Evolutionary conservation across 2,113 vertebrate genomes (phyloP), one percentile per base, ranked within the genome.

Genomic region (Ancistrus triradiatus): DNA sequence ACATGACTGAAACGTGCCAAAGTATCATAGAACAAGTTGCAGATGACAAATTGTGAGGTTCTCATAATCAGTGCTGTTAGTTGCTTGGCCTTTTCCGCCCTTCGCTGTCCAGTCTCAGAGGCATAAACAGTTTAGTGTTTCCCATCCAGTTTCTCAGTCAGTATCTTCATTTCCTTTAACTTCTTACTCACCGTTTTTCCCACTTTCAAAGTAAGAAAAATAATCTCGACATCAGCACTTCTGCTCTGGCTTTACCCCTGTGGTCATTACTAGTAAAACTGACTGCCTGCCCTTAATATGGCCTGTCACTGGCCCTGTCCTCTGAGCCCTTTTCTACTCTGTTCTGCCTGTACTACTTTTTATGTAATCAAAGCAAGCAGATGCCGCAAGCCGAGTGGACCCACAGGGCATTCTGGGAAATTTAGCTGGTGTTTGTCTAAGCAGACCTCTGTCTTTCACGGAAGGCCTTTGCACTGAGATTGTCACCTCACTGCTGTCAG

Each of bases 281-380:
- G 33, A 40, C 31, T 15, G 53, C 47, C 22, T 18, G 15, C 25
- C 25, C 66, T 49, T 72, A 74, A 72, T 69, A 49, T 62, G 22
- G 22, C 40, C 69, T 72, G 73, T 61, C 65, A 57, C 59, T 50
- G 50, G 15, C 28, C 27, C 18, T 56, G 28, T 73, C 71, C 63
- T 77, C 18, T 33, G 56, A 44, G 64, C 44, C 21, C 31, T 66
- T 57, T 59, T 44, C 60, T 51, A 59, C 53, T 51, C 35, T 2
- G 25, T 49, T 43, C 61, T 28, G 61, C 33, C 31, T 43, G 38
- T 15, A 15, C 21, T 59, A 43, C 25, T 61, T 49, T 40, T 35
- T 55, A 51, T 40, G 55, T 73, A 76, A 66, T 75, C 69, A 69
- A 66, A 75, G 65, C 18, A 48, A 66, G 52, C 66, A 69, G 68